phyloP scores from a whole-genome alignment of 1,140 invertebrate species.

The Luehdorfia chinensis region DNA sequence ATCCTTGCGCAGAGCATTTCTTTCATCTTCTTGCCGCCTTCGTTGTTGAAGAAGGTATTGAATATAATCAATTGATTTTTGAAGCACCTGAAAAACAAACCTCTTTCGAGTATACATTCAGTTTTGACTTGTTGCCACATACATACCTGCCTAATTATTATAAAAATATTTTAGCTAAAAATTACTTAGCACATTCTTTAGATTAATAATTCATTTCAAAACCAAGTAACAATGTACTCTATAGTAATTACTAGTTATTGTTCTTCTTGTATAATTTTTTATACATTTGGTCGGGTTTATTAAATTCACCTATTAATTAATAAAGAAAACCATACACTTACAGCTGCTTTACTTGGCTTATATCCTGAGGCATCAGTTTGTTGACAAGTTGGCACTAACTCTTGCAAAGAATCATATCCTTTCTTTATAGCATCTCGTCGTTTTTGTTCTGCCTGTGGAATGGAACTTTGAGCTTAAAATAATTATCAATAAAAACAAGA shows the following conservation, averaged over 20 bases:
- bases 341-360: conserved; percentile 97
- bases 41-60: conserved; percentile 95
- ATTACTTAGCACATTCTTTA: no score
- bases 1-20: conserved; percentile 95
- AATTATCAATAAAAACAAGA: no score
- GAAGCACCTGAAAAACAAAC: conserved; percentile 79
- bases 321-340: conserved; percentile 37
- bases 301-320: background rate
- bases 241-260: no score
- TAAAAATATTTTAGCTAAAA: no score
- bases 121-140: no score
- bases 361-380: conserved; percentile 92
- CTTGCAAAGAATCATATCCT: conserved; percentile 94
- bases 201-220: no score
- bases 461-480: background rate
- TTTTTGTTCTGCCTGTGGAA: conserved; percentile 92
- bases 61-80: conserved; percentile 95
- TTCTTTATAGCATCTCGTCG: conserved; percentile 97
- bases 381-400: conserved; percentile 94
- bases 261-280: no score
- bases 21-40: conserved; percentile 94
- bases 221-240: no score
- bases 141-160: no score
- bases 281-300: no score
- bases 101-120: no score